Conservation (phyloP, 2,797 vertebrate genomes). For the Rhinichthys osculus region DNA sequence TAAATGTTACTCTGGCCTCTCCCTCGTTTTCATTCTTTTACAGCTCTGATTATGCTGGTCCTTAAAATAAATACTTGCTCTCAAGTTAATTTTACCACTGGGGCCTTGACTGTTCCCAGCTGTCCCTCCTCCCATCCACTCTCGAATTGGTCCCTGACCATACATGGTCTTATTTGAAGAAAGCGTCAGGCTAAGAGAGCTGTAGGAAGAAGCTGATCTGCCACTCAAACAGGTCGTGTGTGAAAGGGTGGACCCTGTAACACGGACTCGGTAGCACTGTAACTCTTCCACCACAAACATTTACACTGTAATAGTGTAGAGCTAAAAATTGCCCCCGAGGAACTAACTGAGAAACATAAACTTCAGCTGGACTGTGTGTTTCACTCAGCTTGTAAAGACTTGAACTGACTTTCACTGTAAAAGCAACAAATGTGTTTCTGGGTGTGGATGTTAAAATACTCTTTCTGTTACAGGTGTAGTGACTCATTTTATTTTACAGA, state of each 20-base stretch:
- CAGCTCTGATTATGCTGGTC: slow-evolving; percentile 45
- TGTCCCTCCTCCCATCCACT: slow-evolving; percentile 62
- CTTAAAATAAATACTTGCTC: slow-evolving; percentile 58
- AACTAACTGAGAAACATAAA: slow-evolving; percentile 51
- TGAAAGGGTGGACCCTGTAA: slow-evolving; percentile 52
- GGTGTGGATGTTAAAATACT: slow-evolving; percentile 53
- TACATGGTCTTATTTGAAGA: slow-evolving; percentile 64
- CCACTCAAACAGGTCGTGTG: slow-evolving; percentile 45
- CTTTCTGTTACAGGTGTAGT: slow-evolving; percentile 43
- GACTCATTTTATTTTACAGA: slow-evolving; percentile 40
- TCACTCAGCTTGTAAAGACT: slow-evolving; percentile 53
- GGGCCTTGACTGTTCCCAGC: slow-evolving; percentile 60
- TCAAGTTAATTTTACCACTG: slow-evolving; percentile 61
- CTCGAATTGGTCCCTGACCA: slow-evolving; percentile 59
- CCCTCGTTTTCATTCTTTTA: slow-evolving; percentile 38
- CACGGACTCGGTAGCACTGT: slow-evolving; percentile 28
- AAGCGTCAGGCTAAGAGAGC: slow-evolving; percentile 45
- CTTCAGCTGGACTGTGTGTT: slow-evolving; percentile 28
- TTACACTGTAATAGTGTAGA: slow-evolving; percentile 25
- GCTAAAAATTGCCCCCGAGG: slow-evolving; percentile 33
- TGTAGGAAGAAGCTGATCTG: slow-evolving; percentile 54
- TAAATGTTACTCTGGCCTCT: slow-evolving; percentile 22
- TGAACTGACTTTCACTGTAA: slow-evolving; percentile 32
- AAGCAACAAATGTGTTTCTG: slow-evolving; percentile 28
- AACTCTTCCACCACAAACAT: slow-evolving; percentile 39